These are phyloP conservation scores for Canis aureus DNA, from an alignment of 2,113 vertebrate species.

Conservation along the genomic window DNA sequence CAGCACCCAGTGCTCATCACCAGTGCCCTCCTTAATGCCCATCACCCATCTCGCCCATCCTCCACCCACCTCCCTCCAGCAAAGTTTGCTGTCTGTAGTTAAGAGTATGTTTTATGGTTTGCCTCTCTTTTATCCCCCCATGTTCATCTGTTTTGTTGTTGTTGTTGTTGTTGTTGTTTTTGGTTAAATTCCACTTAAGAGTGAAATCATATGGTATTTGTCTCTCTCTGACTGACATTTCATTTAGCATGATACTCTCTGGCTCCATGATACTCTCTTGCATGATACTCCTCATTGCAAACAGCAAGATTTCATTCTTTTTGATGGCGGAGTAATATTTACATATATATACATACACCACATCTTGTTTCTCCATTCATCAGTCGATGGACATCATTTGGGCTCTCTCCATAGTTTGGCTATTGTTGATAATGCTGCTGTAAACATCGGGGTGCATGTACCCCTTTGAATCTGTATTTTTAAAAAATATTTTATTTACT, in stretches of 20 bases:
- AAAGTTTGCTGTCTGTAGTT: neutral
- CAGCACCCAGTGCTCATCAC: neutral
- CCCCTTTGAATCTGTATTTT: neutral
- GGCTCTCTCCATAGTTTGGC: neutral
- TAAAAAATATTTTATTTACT: too few relatives aligned
- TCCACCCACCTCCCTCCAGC: too few relatives aligned
- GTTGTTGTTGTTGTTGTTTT: too few relatives aligned
- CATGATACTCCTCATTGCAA: neutral
- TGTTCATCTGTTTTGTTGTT: neutral
- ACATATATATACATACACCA: neutral
- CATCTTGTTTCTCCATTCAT: neutral
- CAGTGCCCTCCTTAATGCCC: neutral
- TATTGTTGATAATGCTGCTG: neutral
- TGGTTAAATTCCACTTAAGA: neutral
- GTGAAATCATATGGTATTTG: neutral
- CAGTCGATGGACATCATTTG: neutral
- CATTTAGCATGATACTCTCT: neutral
- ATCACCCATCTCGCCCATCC: neutral
- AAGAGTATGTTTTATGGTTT: neutral
- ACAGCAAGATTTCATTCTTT: neutral
- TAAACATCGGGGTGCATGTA: neutral
- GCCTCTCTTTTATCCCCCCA: neutral
- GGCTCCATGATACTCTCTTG: neutral
- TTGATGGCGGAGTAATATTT: neutral
- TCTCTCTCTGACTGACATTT: neutral